Evolutionary conservation across 1,140 invertebrate species (phyloP).

Genomic region (Drosophila funebris): DNA sequence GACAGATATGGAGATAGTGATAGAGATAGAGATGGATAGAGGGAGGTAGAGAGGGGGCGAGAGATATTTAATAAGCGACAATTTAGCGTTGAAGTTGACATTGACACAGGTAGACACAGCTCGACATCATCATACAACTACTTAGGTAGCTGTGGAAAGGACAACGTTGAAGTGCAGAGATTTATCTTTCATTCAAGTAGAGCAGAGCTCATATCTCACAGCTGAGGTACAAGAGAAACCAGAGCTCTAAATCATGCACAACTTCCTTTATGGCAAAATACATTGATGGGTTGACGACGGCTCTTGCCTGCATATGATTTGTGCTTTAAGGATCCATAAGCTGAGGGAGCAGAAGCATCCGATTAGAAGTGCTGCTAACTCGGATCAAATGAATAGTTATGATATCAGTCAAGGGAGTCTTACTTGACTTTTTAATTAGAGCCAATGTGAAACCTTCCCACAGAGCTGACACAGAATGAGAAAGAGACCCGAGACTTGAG

Average conservation of each 20-base stretch:
- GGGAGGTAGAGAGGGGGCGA: not conserved
- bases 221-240: not conserved
- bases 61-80: slow-evolving; percentile 75
- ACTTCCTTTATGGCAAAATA: not conserved
- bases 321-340: not conserved
- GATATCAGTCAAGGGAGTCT: not conserved
- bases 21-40: not conserved
- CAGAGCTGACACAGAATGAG: not conserved
- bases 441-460: slow-evolving; percentile 36
- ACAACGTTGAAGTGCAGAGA: slow-evolving; percentile 1
- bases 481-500: not conserved
- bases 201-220: too few relatives aligned
- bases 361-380: not conserved
- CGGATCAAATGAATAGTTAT: not conserved
- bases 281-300: not conserved
- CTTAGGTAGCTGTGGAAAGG: slow-evolving; percentile 39
- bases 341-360: not conserved
- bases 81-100: slow-evolving; percentile 77
- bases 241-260: not conserved
- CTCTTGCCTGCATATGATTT: not conserved
- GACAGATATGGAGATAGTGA: not conserved
- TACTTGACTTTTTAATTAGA: slow-evolving; percentile 38
- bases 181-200: not conserved
- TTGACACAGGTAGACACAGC: slow-evolving; percentile 64
- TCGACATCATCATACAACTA: slow-evolving; percentile 8